Evolutionary conservation across 2,797 vertebrate species (phyloP), one percentile per base, ranked within the genome.

Genomic region (Sebastes taczanowskii): DNA sequence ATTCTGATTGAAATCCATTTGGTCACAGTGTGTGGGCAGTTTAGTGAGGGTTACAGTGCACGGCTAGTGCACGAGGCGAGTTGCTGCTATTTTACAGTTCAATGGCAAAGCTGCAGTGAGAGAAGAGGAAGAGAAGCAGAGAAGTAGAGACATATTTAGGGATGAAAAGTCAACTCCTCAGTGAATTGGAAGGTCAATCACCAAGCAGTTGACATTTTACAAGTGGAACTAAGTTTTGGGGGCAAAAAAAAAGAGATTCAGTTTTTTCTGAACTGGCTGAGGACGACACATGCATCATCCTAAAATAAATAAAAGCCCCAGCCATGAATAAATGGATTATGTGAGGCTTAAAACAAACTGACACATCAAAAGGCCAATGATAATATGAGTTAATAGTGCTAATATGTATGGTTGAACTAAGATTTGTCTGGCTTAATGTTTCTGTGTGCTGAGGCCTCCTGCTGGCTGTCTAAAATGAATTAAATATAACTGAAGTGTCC

Each of bases 181-280:
- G 56, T 49, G 29, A 8, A 77, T 65, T 5, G 1, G 64, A 88
- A 83, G 80, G 85, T 88, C 77, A 78, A 32, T 74, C 52, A 49
- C 56, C 34, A 77, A 80, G 81, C 59, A 75, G 62, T 25, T 87
- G 86, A 91, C 83, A 85, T 90, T 89, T 88, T 80, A 63, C 34
- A 74, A 62, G 74, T 75, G 75, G 63, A 90, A 80, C 77, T 42
- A 63, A 85, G 60, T 63, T 81, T 61, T 71, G 14, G 49, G 58
- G 46, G 82, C 16, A 80, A 81, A 90, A 80, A 46, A 46, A 81
- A 3, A 49, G 58, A 83, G 56, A 46, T 76, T 82, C 23, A 23
- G 23, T 76, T 73, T 72, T 56, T 63, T 63, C 7, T 71, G 60
- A 73, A 68, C 42, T 67, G 23, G 35, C 46, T 22, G 25, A 84